Conservation (phyloP, 2,888 invertebrate genomes). For the Sinopyrophorus schimmeli region DNA sequence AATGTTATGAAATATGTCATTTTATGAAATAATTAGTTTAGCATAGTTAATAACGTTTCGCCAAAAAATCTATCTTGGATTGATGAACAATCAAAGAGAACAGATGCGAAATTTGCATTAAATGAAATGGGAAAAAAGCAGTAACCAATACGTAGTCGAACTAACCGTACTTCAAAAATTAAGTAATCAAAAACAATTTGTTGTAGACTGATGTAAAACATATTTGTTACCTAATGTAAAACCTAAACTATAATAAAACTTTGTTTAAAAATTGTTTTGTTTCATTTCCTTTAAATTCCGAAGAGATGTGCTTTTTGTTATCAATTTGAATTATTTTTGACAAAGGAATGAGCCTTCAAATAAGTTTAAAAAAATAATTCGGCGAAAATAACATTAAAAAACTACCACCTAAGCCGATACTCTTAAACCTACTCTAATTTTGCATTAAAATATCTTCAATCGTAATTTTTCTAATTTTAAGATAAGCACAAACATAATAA, state of each 20-base stretch:
- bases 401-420: too few relatives aligned
- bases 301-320: neutral
- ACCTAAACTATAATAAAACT: constrained; percentile 39
- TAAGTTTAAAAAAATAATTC: too few relatives aligned
- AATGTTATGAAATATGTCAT: constrained; percentile 26
- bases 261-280: constrained; percentile 34
- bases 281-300: neutral
- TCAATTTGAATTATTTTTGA: too few relatives aligned
- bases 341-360: too few relatives aligned
- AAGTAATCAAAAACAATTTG: constrained; percentile 35
- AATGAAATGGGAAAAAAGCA: neutral
- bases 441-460: too few relatives aligned
- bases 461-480: too few relatives aligned
- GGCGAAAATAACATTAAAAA: too few relatives aligned
- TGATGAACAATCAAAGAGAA: constrained; percentile 20
- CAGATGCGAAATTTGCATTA: neutral
- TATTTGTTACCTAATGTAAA: constrained; percentile 47
- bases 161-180: constrained; percentile 10
- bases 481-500: too few relatives aligned
- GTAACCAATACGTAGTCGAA: neutral
- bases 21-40: constrained; percentile 21
- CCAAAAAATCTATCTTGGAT: constrained; percentile 25
- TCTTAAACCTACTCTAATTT: too few relatives aligned
- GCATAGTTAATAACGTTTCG: constrained; percentile 19
- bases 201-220: constrained; percentile 42